Evolutionary conservation across 2,888 invertebrate species (phyloP).

Genomic region (Ligdia adustata): DNA sequence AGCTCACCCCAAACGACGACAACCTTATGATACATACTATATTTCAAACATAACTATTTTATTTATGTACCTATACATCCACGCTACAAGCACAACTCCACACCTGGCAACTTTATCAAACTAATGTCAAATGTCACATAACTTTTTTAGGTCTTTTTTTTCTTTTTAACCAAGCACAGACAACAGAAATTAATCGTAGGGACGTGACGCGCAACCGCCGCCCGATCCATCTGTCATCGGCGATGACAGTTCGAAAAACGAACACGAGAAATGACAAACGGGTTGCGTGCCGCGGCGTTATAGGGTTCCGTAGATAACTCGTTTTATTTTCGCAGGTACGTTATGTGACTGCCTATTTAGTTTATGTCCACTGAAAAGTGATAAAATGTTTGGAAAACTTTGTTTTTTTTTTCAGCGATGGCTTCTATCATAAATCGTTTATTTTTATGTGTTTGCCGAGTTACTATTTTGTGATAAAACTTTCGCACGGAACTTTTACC

Average conservation of each 20-base stretch:
- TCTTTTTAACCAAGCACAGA: conserved; percentile 21
- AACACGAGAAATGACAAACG: conserved; percentile 37
- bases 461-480: no score
- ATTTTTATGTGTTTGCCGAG: neutral
- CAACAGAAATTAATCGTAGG: conserved; percentile 35
- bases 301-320: conserved; percentile 28
- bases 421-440: neutral
- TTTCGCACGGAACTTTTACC: no score
- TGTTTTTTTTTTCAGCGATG: conserved; percentile 1
- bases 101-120: conserved; percentile 27
- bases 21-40: no score
- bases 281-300: conserved; percentile 24
- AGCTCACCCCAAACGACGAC: no score
- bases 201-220: conserved; percentile 34
- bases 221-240: conserved; percentile 45
- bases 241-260: conserved; percentile 40
- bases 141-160: conserved; percentile 25
- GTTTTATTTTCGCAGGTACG: conserved; percentile 19
- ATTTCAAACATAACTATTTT: neutral
- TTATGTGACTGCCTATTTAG: conserved; percentile 9
- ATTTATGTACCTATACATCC: neutral
- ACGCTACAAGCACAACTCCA: conserved; percentile 6
- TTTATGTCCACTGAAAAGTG: conserved; percentile 7
- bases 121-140: conserved; percentile 29
- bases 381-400: conserved; percentile 3